Conservation (phyloP, 1,140 invertebrate species). For the Drosophila bocki region DNA sequence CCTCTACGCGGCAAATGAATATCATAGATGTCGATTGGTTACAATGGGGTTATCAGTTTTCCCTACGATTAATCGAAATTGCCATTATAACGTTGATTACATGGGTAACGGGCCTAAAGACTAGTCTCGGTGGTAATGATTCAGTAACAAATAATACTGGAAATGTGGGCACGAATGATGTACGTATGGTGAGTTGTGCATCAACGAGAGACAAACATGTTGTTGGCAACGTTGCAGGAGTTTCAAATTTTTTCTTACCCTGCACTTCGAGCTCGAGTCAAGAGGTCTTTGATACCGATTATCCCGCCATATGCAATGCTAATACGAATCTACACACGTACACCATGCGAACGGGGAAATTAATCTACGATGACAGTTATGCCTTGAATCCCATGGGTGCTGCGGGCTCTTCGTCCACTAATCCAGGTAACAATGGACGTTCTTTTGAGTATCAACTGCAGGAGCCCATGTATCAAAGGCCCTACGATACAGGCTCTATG, state of each 20-base stretch:
- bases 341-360: slow-evolving; percentile 91
- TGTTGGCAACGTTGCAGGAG: slow-evolving; percentile 86
- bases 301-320: slow-evolving; percentile 93
- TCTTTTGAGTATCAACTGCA: slow-evolving; percentile 66
- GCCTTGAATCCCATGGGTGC: slow-evolving; percentile 68
- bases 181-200: slow-evolving; percentile 21
- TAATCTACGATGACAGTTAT: slow-evolving; percentile 89
- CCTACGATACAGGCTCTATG: slow-evolving; percentile 80
- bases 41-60: slow-evolving; percentile 95
- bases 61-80: slow-evolving; percentile 92
- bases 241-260: slow-evolving; percentile 90
- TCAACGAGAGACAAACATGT: slow-evolving; percentile 85
- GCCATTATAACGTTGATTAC: slow-evolving; percentile 92
- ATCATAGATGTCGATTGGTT: slow-evolving; percentile 89
- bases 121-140: slow-evolving; percentile 77
- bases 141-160: slow-evolving; percentile 12
- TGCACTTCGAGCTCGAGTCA: slow-evolving; percentile 91
- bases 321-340: slow-evolving; percentile 94
- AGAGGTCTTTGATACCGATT: slow-evolving; percentile 91
- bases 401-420: slow-evolving; percentile 2
- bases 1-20: slow-evolving; percentile 68
- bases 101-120: slow-evolving; percentile 91
- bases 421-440: slow-evolving; percentile 13
- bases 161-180: slow-evolving; percentile 21
- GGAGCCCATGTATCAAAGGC: slow-evolving; percentile 78